Percentiles rank a stretch among this genome's conserved stretches.
These are phyloP conservation scores for Yponomeuta cagnagella DNA, from an alignment of 2,888 invertebrate species.

Conservation along the genomic window DNA sequence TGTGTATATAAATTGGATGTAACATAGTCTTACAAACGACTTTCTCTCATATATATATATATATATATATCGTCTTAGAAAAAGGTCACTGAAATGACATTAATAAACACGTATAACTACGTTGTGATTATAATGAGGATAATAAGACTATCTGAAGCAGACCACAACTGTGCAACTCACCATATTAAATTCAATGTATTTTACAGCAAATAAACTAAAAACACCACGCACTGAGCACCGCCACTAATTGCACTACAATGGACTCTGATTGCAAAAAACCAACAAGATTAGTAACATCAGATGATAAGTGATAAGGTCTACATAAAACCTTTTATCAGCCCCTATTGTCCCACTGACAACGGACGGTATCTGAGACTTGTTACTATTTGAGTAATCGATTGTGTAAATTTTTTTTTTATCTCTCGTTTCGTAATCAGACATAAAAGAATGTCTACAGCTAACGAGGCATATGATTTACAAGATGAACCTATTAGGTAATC, in stretches of 20 bases:
- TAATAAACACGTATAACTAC: too few species aligned
- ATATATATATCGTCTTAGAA: too few species aligned
- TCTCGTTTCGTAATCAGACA: too few species aligned
- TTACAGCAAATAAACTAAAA: neutral
- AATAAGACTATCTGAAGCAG: too few species aligned
- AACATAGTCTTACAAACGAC: too few species aligned
- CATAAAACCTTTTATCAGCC: constrained; percentile 7
- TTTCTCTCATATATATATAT: too few species aligned
- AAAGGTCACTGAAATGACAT: too few species aligned
- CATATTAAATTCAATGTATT: constrained; percentile 3
- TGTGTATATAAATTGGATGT: too few species aligned
- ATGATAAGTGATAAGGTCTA: constrained; percentile 7
- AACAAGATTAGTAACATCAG: neutral
- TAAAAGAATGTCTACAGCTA: too few species aligned
- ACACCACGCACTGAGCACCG: constrained; percentile 5
- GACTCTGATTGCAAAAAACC: constrained; percentile 13
- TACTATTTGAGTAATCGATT: neutral
- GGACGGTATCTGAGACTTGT: neutral
- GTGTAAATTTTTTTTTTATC: neutral
- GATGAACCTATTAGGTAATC: too few species aligned
- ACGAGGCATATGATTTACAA: too few species aligned
- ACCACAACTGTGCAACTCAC: constrained; percentile 2
- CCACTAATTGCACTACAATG: constrained; percentile 12
- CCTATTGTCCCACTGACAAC: neutral
- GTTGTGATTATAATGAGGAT: too few species aligned